Evolutionary conservation across 1,140 invertebrate species (phyloP), one percentile per base, ranked within the genome.

Genomic region (Caligus rogercresseyi): DNA sequence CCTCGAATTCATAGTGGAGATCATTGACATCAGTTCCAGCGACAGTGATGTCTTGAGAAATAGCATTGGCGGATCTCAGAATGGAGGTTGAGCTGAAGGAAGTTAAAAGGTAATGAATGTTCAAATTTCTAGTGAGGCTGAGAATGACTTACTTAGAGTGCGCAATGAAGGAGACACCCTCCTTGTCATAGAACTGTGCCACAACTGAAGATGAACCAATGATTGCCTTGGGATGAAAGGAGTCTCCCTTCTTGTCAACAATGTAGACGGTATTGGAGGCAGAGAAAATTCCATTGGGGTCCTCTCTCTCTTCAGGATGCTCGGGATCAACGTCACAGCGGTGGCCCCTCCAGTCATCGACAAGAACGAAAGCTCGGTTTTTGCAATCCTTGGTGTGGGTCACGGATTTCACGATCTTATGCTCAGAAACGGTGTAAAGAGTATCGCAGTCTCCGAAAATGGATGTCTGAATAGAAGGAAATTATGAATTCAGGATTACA

Each of bases 331-430:
- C 21, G 53, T 54, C 21, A 25, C 61, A 63, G 2, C 23, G 16
- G 18, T 23, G 23, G 52, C 61, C 61, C 25, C 61, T 60, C 52
- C 54, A 63, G 24, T 63, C 53, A 53, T 63, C 61, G 20, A 63
- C 57, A 25, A 58, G 19, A n/a, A 51, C 15, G 52, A 2, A 56
- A 3, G 19, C 18, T 2, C 61, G 13, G 53, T 63, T 24, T 18
- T 24, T 26, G 53, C 61, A 63, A 25, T 63, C 61, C 23, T 25
- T 25, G 18, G 25, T 58, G 21, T 63, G 61, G 16, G 52, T 18
- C 13, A 63, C 61, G 16, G 54, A 57, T 25, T 53, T 58, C 19
- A 25, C 16, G 19, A 55, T 25, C 2, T 21, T 19, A 15, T 25
- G 19, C 1, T 63, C 52, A 21, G 18, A 56, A 11, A 63, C 53